A percentile compares a stretch with the other conserved stretches of the same genome.
Conservation (phyloP, 2,888 invertebrate species). For the Chromoteleia sp. region DNA sequence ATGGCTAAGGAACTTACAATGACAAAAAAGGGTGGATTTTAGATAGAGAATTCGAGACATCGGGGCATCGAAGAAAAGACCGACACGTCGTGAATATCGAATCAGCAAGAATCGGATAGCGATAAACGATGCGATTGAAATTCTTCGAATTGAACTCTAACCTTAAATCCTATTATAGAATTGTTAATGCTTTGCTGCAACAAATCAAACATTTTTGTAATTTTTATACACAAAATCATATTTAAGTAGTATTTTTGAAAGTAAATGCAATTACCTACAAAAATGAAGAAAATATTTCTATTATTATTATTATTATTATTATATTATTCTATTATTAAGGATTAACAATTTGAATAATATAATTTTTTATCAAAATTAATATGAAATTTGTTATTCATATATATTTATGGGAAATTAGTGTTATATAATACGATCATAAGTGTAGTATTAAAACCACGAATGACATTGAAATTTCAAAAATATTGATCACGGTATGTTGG, state of each 20-base stretch:
- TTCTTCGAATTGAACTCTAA: slow-evolving; percentile 71
- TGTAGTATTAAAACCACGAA: slow-evolving; percentile 2
- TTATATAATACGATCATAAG: background rate
- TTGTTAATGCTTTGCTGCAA: slow-evolving; percentile 26
- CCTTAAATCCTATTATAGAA: slow-evolving; percentile 41
- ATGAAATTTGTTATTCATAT: background rate
- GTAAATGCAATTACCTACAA: no score
- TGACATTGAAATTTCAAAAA: slow-evolving; percentile 40
- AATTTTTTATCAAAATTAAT: no score
- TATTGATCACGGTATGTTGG: slow-evolving; percentile 20
- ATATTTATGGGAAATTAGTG: background rate
- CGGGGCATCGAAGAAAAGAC: slow-evolving; percentile 65
- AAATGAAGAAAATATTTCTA: no score
- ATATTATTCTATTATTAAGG: no score
- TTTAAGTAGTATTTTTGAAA: no score
- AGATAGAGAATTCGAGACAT: slow-evolving; percentile 62
- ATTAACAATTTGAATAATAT: no score
- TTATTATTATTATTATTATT: no score
- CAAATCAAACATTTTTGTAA: no score
- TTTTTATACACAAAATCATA: no score
- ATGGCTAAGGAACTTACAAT: slow-evolving; percentile 54
- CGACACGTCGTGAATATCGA: slow-evolving; percentile 80
- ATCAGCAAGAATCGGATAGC: slow-evolving; percentile 78
- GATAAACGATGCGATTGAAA: slow-evolving; percentile 81
- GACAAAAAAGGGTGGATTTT: slow-evolving; percentile 57